Evolutionary conservation across 2,888 invertebrate genomes (phyloP), one percentile per base, ranked within the genome.

Genomic region (Himalopsyche japonica): DNA sequence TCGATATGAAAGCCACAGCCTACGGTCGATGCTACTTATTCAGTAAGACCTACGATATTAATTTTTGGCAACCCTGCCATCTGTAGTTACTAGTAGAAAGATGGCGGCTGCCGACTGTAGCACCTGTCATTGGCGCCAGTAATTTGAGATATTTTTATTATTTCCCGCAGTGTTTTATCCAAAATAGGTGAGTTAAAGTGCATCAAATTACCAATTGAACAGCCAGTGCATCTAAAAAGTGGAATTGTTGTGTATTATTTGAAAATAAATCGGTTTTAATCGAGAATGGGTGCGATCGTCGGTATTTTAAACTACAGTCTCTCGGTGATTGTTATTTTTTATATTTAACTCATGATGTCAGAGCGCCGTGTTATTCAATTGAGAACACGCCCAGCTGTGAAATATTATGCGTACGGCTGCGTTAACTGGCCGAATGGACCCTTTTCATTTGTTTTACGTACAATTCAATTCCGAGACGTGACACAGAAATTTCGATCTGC

Each of bases 41-140:
- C 3, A 15, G 5, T 37, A 1, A 8, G 8, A 7, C 10, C 7
- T n/a, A n/a, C n/a, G n/a, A n/a, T n/a, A n/a, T 37, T 8, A 7
- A 10, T 8, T 76, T 76, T 34, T 76, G 32, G 76, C 15, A 76
- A n/a, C 32, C 76, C 76, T 30, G 5, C 7, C 32, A 24, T n/a
- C 34, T 5, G 30, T 76, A 18, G n/a, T 30, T 76, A 18, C 24
- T 76, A 8, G 76, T 10, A 32, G 30, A 57, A 76, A 76, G 34
- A 76, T 76, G 76, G 76, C 76, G 32, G 76, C 10, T 34, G 76
- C 30, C 34, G 76, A 34, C 27, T 34, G 76, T 32, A 76, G 32
- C 76, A 76, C 34, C 76, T 76, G 76, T 76, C 76, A 76, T 76
- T 76, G 76, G 76, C 76, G 76, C 76, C 76, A 18, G 76, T 76